Conservation (phyloP, 1,140 invertebrate genomes). For the Ostrea edulis region DNA sequence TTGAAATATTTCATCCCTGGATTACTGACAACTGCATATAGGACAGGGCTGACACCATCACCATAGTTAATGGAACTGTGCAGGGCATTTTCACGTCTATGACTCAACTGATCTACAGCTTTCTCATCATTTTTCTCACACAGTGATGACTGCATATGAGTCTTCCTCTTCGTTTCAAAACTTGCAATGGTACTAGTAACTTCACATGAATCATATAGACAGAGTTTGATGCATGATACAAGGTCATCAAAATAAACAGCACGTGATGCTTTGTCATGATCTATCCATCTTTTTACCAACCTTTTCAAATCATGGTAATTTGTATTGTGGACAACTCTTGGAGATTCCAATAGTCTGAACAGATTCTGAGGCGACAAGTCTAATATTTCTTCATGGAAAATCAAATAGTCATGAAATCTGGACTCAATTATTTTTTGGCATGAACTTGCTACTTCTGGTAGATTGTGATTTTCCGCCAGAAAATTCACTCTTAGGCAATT, state of each 20-base stretch:
- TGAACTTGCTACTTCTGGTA: slow-evolving; percentile 70
- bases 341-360: slow-evolving; percentile 70
- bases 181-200: slow-evolving; percentile 38
- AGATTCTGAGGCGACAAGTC: slow-evolving; percentile 76
- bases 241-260: slow-evolving; percentile 64
- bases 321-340: slow-evolving; percentile 71
- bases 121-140: slow-evolving; percentile 40
- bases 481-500: slow-evolving; percentile 74
- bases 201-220: slow-evolving; percentile 67
- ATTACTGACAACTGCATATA: slow-evolving; percentile 74
- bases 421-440: slow-evolving; percentile 74
- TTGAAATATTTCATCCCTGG: slow-evolving; percentile 76
- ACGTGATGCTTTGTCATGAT: slow-evolving; percentile 66
- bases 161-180: slow-evolving; percentile 42
- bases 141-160: slow-evolving; percentile 53
- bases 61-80: slow-evolving; percentile 46
- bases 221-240: slow-evolving; percentile 68
- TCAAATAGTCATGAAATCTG: slow-evolving; percentile 76
- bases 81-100: slow-evolving; percentile 51
- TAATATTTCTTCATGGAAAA: slow-evolving; percentile 75
- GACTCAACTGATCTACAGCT: not conserved
- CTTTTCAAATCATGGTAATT: slow-evolving; percentile 72
- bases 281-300: slow-evolving; percentile 71
- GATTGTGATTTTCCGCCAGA: slow-evolving; percentile 74
- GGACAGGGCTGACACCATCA: slow-evolving; percentile 60